Conservation (phyloP, 1,140 invertebrate genomes). For the Tetraneura akinire region DNA sequence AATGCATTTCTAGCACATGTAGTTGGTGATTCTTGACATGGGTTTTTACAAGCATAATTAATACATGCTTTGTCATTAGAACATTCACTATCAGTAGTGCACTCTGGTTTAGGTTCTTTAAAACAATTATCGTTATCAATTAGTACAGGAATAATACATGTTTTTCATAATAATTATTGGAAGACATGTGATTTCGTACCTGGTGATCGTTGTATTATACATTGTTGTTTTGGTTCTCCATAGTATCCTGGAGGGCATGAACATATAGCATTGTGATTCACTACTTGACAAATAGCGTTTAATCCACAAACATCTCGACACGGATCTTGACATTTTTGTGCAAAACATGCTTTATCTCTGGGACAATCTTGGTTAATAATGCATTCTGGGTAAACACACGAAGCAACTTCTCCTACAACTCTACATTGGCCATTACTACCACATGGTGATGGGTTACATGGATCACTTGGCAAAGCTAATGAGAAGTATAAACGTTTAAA, state of each 20-base stretch:
- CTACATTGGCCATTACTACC: slow-evolving; percentile 77
- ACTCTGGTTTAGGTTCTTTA: slow-evolving; percentile 72
- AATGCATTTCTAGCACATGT: slow-evolving; percentile 79
- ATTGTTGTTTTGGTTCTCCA: slow-evolving; percentile 78
- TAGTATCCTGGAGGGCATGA: slow-evolving; percentile 76
- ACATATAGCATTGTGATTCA: slow-evolving; percentile 80
- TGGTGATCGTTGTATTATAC: slow-evolving; percentile 59
- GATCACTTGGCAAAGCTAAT: slow-evolving; percentile 63
- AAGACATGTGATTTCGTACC: slow-evolving; percentile 18
- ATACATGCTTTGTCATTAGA: slow-evolving; percentile 81
- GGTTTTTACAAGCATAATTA: slow-evolving; percentile 74
- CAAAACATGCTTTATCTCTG: slow-evolving; percentile 76
- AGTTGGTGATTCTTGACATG: slow-evolving; percentile 68
- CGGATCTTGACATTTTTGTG: slow-evolving; percentile 79
- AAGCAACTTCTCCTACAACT: slow-evolving; percentile 68
- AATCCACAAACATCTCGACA: slow-evolving; percentile 79
- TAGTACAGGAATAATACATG: too few relatives aligned
- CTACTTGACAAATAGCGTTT: slow-evolving; percentile 79
- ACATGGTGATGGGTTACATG: slow-evolving; percentile 80
- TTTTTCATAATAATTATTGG: too few relatives aligned
- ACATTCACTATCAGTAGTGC: slow-evolving; percentile 77
- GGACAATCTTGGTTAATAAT: slow-evolving; percentile 82
- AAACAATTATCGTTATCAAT: slow-evolving; percentile 3
- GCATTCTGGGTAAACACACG: slow-evolving; percentile 83
- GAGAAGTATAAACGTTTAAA: slow-evolving; percentile 46